phyloP scores from a whole-genome alignment of 2,113 vertebrate species.

The Danionella cerebrum region DNA sequence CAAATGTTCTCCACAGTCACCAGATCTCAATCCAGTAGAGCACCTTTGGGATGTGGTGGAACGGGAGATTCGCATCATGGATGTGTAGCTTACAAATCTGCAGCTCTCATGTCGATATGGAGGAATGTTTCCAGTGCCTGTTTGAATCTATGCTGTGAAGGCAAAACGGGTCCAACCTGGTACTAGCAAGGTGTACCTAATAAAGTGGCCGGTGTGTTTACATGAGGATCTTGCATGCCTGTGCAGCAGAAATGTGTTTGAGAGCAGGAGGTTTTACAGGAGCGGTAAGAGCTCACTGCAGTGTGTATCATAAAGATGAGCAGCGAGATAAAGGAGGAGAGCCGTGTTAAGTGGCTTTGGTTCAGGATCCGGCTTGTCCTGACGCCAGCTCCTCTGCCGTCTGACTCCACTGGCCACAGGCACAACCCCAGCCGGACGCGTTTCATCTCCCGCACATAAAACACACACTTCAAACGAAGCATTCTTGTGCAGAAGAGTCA shows the following conservation, averaged over 20 bases:
- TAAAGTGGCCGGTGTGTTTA: too few species aligned
- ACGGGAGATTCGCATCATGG: too few species aligned
- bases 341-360: constrained; percentile 28
- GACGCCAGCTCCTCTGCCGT: constrained; percentile 34
- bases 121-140: too few species aligned
- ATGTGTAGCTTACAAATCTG: too few species aligned
- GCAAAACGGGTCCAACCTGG: too few species aligned
- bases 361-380: constrained; percentile 41
- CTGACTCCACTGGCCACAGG: constrained; percentile 35
- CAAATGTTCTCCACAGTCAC: too few species aligned
- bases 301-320: constrained; percentile 41
- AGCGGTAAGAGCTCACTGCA: constrained; percentile 41
- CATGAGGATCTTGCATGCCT: too few species aligned
- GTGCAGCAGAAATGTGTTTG: neutral
- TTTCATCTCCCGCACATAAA: constrained; percentile 8
- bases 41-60: too few species aligned
- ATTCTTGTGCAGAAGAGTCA: constrained; percentile 3
- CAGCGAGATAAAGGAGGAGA: constrained; percentile 30
- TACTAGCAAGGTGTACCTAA: too few species aligned
- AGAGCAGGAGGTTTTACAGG: constrained; percentile 33
- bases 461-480: constrained; percentile 11
- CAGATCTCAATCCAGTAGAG: too few species aligned
- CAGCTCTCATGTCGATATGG: too few species aligned
- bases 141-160: too few species aligned
- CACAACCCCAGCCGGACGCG: constrained; percentile 9